These are phyloP conservation scores for Hippocampus abdominalis DNA, from an alignment of 2,113 vertebrate species.

Conservation along the genomic window DNA sequence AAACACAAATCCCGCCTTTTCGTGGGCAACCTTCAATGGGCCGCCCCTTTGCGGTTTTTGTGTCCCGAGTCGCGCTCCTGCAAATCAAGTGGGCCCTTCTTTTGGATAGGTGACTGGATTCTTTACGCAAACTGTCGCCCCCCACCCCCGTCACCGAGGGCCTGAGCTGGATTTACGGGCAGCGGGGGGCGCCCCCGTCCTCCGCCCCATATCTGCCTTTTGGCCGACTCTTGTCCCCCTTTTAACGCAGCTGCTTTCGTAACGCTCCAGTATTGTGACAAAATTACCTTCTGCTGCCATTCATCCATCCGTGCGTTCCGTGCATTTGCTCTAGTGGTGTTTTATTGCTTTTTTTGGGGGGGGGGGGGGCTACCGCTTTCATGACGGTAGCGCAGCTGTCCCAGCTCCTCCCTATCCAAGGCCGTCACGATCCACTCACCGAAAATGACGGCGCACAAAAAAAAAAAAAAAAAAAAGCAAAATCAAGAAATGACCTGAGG, in stretches of 20 bases:
- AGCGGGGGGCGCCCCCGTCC: not conserved
- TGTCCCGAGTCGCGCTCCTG: constrained; percentile 56
- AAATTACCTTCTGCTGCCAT: constrained; percentile 22
- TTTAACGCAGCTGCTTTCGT: constrained; percentile 7
- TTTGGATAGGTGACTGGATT: constrained; percentile 71
- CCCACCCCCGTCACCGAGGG: constrained; percentile 47
- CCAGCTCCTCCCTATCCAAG: not conserved
- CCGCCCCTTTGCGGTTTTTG: constrained; percentile 62
- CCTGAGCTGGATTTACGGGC: constrained; percentile 23
- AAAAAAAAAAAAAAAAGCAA: no score
- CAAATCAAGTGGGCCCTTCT: constrained; percentile 71
- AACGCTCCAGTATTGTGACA: constrained; percentile 13
- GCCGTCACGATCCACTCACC: not conserved
- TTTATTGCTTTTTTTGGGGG: not conserved
- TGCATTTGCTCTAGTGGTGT: not conserved
- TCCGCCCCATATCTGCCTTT: not conserved
- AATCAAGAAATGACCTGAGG: not conserved
- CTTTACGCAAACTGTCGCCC: constrained; percentile 58
- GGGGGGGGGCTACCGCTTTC: not conserved
- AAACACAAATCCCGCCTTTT: constrained; percentile 72
- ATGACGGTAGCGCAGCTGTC: not conserved
- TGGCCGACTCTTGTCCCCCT: constrained; percentile 6
- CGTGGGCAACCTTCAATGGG: constrained; percentile 61
- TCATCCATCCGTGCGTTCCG: not conserved
- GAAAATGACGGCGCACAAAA: not conserved